Conservation (phyloP, 2,888 invertebrate species). For the Aspidiotus rigidus region DNA sequence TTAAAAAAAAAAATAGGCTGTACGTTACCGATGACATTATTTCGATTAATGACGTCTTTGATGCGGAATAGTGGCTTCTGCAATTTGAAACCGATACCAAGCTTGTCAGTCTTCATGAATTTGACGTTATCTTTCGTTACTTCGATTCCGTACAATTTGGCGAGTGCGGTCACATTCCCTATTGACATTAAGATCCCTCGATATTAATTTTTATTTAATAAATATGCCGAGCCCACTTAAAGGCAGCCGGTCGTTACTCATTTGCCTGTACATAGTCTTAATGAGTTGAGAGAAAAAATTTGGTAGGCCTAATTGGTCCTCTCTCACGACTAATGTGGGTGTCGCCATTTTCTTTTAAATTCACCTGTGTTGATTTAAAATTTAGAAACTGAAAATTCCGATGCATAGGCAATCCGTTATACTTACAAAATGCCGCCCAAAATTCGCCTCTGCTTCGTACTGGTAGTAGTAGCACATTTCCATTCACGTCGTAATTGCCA, state of each 20-base stretch:
- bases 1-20: no score
- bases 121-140: constrained; percentile 50
- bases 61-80: constrained; percentile 61
- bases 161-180: constrained; percentile 63
- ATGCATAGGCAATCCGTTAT: constrained; percentile 17
- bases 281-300: no score
- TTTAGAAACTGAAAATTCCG: neutral
- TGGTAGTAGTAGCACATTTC: constrained; percentile 67
- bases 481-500: constrained; percentile 66
- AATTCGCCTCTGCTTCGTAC: constrained; percentile 70
- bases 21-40: constrained; percentile 63
- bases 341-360: neutral
- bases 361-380: no score
- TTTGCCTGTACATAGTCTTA: no score
- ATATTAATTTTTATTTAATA: no score
- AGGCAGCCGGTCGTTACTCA: no score
- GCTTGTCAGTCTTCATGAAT: constrained; percentile 59
- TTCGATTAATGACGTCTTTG: constrained; percentile 61
- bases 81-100: constrained; percentile 60
- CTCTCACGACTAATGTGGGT: neutral
- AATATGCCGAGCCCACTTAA: no score
- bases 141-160: constrained; percentile 62
- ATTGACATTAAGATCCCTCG: constrained; percentile 36
- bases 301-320: no score
- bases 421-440: constrained; percentile 68